These are phyloP conservation scores for Sogatella furcifera DNA, from an alignment of 1,140 invertebrate species.

Conservation along the genomic window DNA sequence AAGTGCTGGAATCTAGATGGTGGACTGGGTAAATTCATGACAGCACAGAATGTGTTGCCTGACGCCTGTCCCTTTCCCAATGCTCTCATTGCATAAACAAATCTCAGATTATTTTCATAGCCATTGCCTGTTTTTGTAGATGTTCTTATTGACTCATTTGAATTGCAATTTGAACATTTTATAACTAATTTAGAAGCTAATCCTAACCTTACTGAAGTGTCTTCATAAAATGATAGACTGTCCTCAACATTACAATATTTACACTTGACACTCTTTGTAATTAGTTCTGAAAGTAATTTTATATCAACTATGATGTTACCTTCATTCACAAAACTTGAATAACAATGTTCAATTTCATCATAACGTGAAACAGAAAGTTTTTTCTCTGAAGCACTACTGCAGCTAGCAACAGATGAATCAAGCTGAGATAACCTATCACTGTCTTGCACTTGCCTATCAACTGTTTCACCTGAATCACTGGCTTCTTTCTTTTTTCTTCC, in stretches of 20 bases:
- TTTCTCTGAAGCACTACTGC: too few relatives aligned
- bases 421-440: too few relatives aligned
- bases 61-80: conserved; percentile 17
- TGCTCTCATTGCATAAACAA: conserved; percentile 18
- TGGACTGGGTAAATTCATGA: conserved; percentile 15
- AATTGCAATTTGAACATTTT: background rate
- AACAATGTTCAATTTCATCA: too few relatives aligned
- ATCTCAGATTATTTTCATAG: conserved; percentile 20
- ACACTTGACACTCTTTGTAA: background rate
- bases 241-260: background rate
- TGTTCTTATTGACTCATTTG: background rate
- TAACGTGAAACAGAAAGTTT: too few relatives aligned
- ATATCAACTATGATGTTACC: background rate
- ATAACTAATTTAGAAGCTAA: background rate
- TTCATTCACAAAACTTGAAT: background rate
- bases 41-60: conserved; percentile 9
- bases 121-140: background rate
- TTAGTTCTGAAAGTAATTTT: background rate
- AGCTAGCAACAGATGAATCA: too few relatives aligned
- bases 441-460: too few relatives aligned
- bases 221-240: background rate
- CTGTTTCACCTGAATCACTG: too few relatives aligned
- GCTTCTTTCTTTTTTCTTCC: too few relatives aligned
- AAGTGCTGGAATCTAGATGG: background rate
- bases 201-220: background rate